Evolutionary conservation across 2,797 vertebrate species (phyloP), one percentile per base, ranked within the genome.

Genomic region (Channa striata): DNA sequence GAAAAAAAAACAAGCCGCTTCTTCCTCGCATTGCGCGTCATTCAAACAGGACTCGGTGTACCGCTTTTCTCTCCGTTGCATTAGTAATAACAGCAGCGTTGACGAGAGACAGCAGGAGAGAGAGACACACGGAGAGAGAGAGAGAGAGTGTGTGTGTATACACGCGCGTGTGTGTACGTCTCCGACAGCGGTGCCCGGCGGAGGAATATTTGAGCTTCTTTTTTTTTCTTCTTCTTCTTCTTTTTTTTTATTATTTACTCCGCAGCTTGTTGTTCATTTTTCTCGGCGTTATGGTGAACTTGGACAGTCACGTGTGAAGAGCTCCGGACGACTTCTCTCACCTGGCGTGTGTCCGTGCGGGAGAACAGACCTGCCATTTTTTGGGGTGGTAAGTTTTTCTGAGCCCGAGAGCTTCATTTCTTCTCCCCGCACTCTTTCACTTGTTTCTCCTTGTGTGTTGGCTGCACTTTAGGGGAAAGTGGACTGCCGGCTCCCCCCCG

Each of bases 81-180:
- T 94, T 92, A 92, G 92, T 93, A 94, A 95, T 94, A 94, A 94
- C 93, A 93, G 91, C 91, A 72, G 92, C 92, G 87, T 86, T 87
- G 90, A 90, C 91, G 85, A 87, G 87, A 91, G 91, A 92, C 90
- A 90, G 89, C 87, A 79, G 83, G 91, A 94, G 93, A 92, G 93
- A 90, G n/a, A n/a, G n/a, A n/a, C n/a, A n/a, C n/a, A n/a, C n/a
- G n/a, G n/a, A n/a, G 91, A 94, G 93, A 92, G 93, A 71, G 25
- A 30, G 25, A 30, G 25, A 30, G 25, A 30, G 25, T 30, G 25
- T 30, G 25, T 30, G 25, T 30, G 25, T 6, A 30, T 30, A 30
- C 25, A 6, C 6, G 25, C 6, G 25, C 6, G 70, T 49, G 72
- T 68, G 83, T 85, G 84, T 85, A 89, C 84, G 92, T 91, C 90